Evolutionary conservation across 2,888 invertebrate species (phyloP), one percentile per base, ranked within the genome.

Genomic region (Imbricaverruca yamaguchii): DNA sequence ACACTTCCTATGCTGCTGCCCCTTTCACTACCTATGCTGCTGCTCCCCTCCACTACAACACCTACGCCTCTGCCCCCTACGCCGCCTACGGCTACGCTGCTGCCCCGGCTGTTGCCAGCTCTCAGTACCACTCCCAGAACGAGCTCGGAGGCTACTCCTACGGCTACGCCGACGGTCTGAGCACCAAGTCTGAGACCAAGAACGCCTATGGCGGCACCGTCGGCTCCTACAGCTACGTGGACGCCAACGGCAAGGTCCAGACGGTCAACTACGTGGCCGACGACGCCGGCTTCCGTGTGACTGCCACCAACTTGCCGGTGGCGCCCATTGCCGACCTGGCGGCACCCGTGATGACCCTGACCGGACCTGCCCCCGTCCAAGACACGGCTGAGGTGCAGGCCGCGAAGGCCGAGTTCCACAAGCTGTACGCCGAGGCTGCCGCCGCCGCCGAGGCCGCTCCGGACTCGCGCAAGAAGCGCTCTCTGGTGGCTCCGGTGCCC

Each of bases 111-210:
- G 59, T 59, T 11, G 59, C 59, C 59, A 59, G 59, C 13, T 74
- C 74, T 15, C 74, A 74, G 74, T 74, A 74, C 53, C 74, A 74
- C 74, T 13, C 74, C 39, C 74, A 74, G 53, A 53, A 74, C 74
- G 74, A 53, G 74, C 39, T 74, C 53, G 74, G 74, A 74, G 74
- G 74, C 15, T 74, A 74, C 74, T 88, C 89, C 82, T 91, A 90
- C 85, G 92, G 91, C 57, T 92, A 92, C 86, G 87, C 90, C 18
- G 91, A 91, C 84, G 91, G 91, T 82, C 89, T 90, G 80, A 91
- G 91, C 84, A 88, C 92, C 83, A 92, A 92, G 86, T 89, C 90
- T 55, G 92, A 92, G 80, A 81, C 65, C 59, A 81, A 82, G 23
- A 83, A 83, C 78, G 81, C 81, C 74, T 81, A 81, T 65, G 83